Percentiles rank a stretch among this genome's conserved stretches.
Conservation (phyloP, 2,797 vertebrate genomes). For the Nyctibius grandis region DNA sequence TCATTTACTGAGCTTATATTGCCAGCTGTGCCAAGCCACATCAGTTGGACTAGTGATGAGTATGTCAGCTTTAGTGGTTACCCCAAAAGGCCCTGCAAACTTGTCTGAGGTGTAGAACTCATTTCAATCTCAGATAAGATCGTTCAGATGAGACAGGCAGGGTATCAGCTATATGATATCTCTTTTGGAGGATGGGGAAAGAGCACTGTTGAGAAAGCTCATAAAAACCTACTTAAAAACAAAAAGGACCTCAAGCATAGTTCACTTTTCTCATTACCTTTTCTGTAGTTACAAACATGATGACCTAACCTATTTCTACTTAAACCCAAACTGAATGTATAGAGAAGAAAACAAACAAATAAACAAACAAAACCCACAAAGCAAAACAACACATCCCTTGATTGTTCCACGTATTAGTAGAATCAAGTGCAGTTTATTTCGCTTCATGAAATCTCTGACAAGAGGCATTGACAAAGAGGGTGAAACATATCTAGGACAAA, state of each 20-base stretch:
- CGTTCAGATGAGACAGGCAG: not conserved
- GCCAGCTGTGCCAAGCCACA: conserved; percentile 42
- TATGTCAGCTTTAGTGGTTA: not conserved
- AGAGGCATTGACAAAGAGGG: conserved; percentile 75
- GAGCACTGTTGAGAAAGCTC: not conserved
- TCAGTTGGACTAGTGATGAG: not conserved
- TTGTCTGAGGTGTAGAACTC: not conserved
- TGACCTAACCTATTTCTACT: not conserved
- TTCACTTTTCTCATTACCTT: not conserved
- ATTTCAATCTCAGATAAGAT: not conserved
- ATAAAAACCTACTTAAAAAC: not conserved
- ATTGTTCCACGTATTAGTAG: conserved; percentile 66
- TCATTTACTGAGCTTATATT: conserved; percentile 40
- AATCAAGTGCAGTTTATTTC: conserved; percentile 80
- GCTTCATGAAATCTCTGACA: conserved; percentile 83
- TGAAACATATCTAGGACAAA: conserved; percentile 80
- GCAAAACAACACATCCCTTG: not conserved
- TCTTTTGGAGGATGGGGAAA: not conserved
- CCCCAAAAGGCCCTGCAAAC: conserved; percentile 17
- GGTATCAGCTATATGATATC: not conserved
- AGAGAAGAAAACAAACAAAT: not conserved
- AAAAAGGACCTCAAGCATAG: not conserved
- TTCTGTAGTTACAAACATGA: not conserved
- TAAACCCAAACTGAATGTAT: not conserved
- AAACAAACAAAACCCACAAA: not conserved